phyloP scores from a whole-genome alignment of 2,113 vertebrate genomes.

The Pagrus major region DNA sequence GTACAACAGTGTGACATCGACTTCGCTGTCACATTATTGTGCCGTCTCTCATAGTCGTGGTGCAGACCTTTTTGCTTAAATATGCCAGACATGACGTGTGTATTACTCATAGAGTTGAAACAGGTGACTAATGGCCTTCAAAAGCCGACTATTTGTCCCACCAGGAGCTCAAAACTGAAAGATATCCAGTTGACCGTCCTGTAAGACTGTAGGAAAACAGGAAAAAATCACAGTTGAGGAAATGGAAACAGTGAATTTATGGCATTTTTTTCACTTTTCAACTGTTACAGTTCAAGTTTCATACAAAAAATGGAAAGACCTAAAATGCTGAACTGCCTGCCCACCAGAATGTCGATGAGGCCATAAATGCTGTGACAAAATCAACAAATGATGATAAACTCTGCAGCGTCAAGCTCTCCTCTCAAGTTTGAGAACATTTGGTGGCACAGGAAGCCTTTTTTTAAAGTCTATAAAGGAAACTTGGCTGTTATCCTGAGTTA shows the following conservation, averaged over 20 bases:
- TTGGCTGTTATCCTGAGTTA: too few relatives aligned
- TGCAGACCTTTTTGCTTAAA: not conserved
- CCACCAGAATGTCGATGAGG: not conserved
- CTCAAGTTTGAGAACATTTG: not conserved
- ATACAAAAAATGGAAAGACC: not conserved
- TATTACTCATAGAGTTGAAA: not conserved
- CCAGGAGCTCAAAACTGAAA: too few relatives aligned
- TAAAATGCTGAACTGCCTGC: not conserved
- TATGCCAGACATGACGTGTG: not conserved
- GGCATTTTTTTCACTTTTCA: too few relatives aligned
- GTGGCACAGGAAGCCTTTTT: not conserved
- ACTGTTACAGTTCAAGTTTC: not conserved
- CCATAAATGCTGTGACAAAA: not conserved
- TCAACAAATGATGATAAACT: not conserved
- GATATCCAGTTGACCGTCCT: not conserved
- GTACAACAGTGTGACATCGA: not conserved
- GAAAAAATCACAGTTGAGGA: not conserved
- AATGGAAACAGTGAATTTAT: not conserved
- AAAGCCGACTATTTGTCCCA: not conserved
- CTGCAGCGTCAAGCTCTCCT: not conserved
- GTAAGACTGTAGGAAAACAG: too few relatives aligned
- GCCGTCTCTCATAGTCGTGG: not conserved
- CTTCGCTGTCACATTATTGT: not conserved
- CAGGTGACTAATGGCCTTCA: not conserved
- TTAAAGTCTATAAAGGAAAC: not conserved